These are phyloP conservation scores for Pitangus sulphuratus DNA, from an alignment of 2,797 vertebrate genomes.

Conservation along the genomic window DNA sequence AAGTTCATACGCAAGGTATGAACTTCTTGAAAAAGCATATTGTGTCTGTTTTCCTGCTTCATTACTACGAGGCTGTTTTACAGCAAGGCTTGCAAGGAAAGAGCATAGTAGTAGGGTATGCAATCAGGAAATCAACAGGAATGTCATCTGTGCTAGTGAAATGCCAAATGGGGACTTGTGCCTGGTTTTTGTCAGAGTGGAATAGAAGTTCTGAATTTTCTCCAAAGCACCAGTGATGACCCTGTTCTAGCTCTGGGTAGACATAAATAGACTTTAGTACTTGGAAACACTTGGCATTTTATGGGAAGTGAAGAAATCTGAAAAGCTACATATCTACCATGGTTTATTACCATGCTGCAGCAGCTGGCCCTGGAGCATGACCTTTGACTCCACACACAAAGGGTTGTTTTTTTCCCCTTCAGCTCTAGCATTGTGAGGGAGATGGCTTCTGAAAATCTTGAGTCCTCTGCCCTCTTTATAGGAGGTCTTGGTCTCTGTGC, in stretches of 20 bases:
- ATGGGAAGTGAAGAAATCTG: neutral
- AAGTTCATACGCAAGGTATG: neutral
- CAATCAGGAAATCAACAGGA: neutral
- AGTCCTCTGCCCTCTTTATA: neutral
- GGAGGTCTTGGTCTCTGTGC: neutral
- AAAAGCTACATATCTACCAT: neutral
- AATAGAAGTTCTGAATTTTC: neutral
- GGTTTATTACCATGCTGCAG: neutral
- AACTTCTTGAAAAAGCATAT: neutral
- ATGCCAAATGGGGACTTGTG: neutral
- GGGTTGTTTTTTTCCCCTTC: neutral
- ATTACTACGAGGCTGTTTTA: neutral
- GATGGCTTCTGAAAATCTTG: neutral
- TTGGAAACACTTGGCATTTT: neutral
- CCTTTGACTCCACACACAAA: neutral
- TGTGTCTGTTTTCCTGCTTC: neutral
- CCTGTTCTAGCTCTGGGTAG: neutral
- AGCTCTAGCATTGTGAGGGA: neutral
- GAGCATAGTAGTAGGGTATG: accelerated
- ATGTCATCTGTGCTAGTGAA: neutral
- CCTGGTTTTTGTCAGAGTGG: neutral
- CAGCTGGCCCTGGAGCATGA: neutral
- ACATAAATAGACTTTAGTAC: neutral
- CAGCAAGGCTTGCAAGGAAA: neutral
- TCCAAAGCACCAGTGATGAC: neutral